Conservation (phyloP, 2,113 vertebrate species). For the Prunella himalayana region DNA sequence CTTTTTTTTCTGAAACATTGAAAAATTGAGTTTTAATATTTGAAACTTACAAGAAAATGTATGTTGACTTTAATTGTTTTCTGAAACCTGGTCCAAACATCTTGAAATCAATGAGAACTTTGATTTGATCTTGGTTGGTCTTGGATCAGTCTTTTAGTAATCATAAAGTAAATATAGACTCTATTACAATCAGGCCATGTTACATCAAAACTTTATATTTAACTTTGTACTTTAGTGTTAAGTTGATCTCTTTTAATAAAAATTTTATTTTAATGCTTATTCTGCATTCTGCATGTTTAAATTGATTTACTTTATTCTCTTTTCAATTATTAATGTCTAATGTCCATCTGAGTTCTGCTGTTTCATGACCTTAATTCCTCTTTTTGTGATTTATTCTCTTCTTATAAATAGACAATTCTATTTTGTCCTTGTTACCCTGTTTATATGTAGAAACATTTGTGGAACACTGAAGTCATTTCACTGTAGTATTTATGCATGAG, state of each 20-base stretch:
- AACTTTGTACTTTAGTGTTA: not conserved
- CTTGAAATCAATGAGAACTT: not conserved
- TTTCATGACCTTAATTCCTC: not conserved
- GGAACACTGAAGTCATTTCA: slow-evolving; percentile 21
- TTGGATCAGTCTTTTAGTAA: not conserved
- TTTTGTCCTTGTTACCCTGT: not conserved
- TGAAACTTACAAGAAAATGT: not conserved
- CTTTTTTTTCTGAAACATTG: not conserved
- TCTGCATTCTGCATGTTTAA: not conserved
- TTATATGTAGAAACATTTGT: slow-evolving; percentile 44
- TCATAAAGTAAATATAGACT: not conserved
- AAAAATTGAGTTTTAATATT: not conserved
- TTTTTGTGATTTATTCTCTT: slow-evolving; percentile 31
- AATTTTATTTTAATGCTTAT: not conserved
- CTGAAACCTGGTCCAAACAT: not conserved
- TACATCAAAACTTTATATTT: not conserved
- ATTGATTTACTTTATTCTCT: not conserved
- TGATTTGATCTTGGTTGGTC: not conserved
- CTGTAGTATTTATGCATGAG: not conserved
- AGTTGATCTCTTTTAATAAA: not conserved
- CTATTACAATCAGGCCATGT: not conserved
- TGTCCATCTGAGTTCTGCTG: not conserved
- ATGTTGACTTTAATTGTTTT: not conserved
- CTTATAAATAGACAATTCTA: not conserved
- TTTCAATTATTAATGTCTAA: not conserved